Base-by-base conservation (phyloP, 2,113 vertebrate genomes). In the Aptenodytes patagonicus region DNA sequence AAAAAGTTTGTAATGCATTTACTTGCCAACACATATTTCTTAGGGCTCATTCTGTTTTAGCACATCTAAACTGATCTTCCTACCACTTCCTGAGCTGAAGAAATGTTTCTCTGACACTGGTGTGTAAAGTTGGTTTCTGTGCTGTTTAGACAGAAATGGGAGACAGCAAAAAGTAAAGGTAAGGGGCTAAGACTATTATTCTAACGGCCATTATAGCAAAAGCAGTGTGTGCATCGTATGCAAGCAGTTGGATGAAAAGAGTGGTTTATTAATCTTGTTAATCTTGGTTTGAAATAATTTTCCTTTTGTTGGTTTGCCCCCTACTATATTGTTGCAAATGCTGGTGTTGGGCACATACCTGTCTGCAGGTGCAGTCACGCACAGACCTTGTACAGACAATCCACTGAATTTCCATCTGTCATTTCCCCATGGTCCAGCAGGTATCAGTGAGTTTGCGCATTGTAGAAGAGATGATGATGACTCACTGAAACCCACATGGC, bases 171-270 rank as follows among this genome's bases (percentile, higher is more conserved):
- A 66, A 71, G 34, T 66, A 18, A 46, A 60, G n/a, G 9, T 38
- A 58, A 29, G 31, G 49, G 13, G 6, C 51, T 66, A 44, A 88
- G 47, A 58, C 38, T 44, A 2, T 38, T 52, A 2, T 28, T 61
- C 34, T 17, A 19, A 18, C 38, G 51, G 14, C 16, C 2, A 1
- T 44, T 52, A 11, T 4, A 52, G 36, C 32, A 69, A 65, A 68
- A 92, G 13, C 26, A 47, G 0, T 0, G 3, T 16, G 4, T 10
- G 22, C 1, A 0, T 42, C 1, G 0, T 44, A 11, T 24, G 4
- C 17, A 4, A 69, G 31, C 32, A 49, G 44, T 8, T 62, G 28
- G 19, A 25, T 77, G 55, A 57, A 40, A 51, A 46, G 55, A 61
- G 20, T 20, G 8, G 14, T 17, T 83, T 29, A 6, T 58, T 70